phyloP scores from a whole-genome alignment of 2,113 vertebrate species.

The Mormyrus iriodes region DNA sequence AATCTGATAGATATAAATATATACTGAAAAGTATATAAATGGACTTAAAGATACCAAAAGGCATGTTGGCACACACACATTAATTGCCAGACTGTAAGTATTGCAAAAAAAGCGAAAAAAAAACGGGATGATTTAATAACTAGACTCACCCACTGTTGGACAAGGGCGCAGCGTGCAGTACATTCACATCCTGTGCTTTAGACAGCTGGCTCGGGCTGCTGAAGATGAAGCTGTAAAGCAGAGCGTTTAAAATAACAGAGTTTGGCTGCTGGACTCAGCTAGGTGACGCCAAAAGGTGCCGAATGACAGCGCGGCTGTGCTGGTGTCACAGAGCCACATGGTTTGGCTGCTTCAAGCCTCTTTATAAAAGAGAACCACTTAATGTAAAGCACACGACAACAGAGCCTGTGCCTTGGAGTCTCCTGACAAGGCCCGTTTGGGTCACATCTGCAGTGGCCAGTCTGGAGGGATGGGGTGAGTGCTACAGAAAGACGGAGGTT shows the following conservation, averaged over 20 bases:
- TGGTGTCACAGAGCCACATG: slow-evolving; percentile 48
- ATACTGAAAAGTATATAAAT: not conserved
- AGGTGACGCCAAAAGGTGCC: slow-evolving; percentile 53
- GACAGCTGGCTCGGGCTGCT: not conserved
- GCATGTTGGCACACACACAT: not conserved
- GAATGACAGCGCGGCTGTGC: slow-evolving; percentile 38
- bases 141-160: not conserved
- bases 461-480: slow-evolving; percentile 31
- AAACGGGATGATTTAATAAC: not conserved
- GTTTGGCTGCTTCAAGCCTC: not conserved
- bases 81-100: not conserved
- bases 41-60: not conserved
- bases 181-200: not conserved
- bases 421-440: slow-evolving; percentile 1
- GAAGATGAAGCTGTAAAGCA: slow-evolving; percentile 42
- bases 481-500: slow-evolving; percentile 29
- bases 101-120: not conserved
- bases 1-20: not conserved
- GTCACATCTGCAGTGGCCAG: not conserved
- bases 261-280: slow-evolving; percentile 44
- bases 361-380: not conserved
- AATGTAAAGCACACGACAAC: not conserved
- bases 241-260: slow-evolving; percentile 53
- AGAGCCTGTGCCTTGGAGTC: not conserved
- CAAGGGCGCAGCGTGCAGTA: not conserved